Base-by-base conservation (phyloP, 1,140 invertebrate genomes). In the Charaxes varanes region DNA sequence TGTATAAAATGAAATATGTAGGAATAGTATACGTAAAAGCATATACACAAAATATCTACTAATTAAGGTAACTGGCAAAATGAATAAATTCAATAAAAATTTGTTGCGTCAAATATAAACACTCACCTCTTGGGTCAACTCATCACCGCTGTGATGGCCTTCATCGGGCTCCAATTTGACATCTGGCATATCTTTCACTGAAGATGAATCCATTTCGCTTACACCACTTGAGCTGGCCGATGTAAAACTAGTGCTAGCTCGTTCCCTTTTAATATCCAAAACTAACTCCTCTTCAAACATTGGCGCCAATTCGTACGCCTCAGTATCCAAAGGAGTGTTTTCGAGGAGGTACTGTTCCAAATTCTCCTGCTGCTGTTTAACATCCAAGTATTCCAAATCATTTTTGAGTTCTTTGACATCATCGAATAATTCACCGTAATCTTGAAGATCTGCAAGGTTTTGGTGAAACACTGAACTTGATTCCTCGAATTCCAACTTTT, bases 51-150 rank as follows among this genome's bases (percentile, higher is more conserved):
- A n/a, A n/a, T n/a, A n/a, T n/a, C n/a, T n/a, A n/a, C n/a, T n/a
- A n/a, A n/a, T n/a, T n/a, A n/a, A n/a, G n/a, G n/a, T n/a, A n/a
- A n/a, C n/a, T n/a, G n/a, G n/a, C n/a, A n/a, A n/a, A n/a, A n/a
- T n/a, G n/a, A n/a, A n/a, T n/a, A n/a, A n/a, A n/a, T n/a, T n/a
- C n/a, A n/a, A n/a, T n/a, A n/a, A n/a, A n/a, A n/a, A n/a, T n/a
- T n/a, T n/a, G n/a, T n/a, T n/a, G n/a, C n/a, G n/a, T n/a, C n/a
- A n/a, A 19, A 7, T 36, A 7, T 6, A 28, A 28, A 38, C 18
- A 62, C 79, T 73, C 44, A 85, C 84, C 80, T 85, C 84, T 56
- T 84, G 82, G 0, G 84, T 85, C 22, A 85, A 56, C 41, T 85
- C 77, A 21, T 84, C 80, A 1, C 84, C 80, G 13, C 66, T 77